A percentile compares a stretch with the other conserved stretches of the same genome.
Conservation (phyloP, 2,797 vertebrate genomes). For the Crenuchus spilurus region DNA sequence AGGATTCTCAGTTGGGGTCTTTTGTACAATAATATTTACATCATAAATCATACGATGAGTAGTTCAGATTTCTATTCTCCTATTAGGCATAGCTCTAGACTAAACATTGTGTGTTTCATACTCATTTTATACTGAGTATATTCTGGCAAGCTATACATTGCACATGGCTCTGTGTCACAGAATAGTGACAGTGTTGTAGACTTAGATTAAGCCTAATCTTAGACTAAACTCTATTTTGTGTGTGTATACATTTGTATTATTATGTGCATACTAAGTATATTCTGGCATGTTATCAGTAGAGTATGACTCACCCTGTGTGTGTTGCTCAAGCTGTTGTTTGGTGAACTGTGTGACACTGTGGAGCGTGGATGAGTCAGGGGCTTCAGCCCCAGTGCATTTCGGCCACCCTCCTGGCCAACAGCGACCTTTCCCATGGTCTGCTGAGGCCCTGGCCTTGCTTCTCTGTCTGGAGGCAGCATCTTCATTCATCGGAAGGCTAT, state of each 20-base stretch:
- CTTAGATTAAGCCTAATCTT: slow-evolving; percentile 12
- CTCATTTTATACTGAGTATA: background rate
- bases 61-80: slow-evolving; percentile 5
- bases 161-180: slow-evolving; percentile 26
- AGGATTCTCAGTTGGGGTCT: no score
- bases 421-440: slow-evolving; percentile 55
- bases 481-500: slow-evolving; percentile 42
- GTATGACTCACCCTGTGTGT: slow-evolving; percentile 34
- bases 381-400: slow-evolving; percentile 14
- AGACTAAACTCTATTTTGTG: slow-evolving; percentile 40
- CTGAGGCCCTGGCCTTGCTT: slow-evolving; percentile 1
- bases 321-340: slow-evolving; percentile 31
- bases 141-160: slow-evolving; percentile 22
- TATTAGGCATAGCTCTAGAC: slow-evolving; percentile 9
- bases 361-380: slow-evolving; percentile 35
- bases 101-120: slow-evolving; percentile 1
- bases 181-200: slow-evolving; percentile 16
- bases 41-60: no score
- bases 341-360: slow-evolving; percentile 25
- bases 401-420: slow-evolving; percentile 19
- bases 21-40: no score
- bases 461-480: slow-evolving; percentile 34
- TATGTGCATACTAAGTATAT: slow-evolving; percentile 18
- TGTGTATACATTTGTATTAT: slow-evolving; percentile 10
- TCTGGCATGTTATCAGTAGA: slow-evolving; percentile 31